These are phyloP conservation scores for Hycleus phaleratus DNA, from an alignment of 1,140 invertebrate genomes.

Conservation along the genomic window DNA sequence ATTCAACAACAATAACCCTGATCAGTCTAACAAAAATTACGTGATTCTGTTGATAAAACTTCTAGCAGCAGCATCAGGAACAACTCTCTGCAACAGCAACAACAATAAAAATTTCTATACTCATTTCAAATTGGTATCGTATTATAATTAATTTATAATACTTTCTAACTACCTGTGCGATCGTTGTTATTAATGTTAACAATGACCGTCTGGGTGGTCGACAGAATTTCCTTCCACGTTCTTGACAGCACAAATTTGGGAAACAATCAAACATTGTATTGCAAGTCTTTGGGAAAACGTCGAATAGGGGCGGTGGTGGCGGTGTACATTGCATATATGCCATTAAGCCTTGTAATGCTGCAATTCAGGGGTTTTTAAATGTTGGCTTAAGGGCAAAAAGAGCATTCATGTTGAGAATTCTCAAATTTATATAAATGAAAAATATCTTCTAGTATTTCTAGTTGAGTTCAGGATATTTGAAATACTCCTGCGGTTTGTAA, in stretches of 20 bases:
- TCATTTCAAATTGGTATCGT: no score
- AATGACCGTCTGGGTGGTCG: constrained; percentile 60
- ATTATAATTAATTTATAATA: no score
- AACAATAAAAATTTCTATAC: no score
- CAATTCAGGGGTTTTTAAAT: constrained; percentile 10
- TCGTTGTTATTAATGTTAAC: constrained; percentile 52
- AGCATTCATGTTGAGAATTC: no score
- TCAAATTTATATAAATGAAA: no score
- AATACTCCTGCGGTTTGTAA: no score
- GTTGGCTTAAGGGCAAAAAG: no score
- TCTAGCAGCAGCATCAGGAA: constrained; percentile 26
- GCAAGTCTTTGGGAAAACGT: constrained; percentile 59
- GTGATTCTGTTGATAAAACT: constrained; percentile 26
- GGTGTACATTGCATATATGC: constrained; percentile 62
- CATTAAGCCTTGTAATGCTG: constrained; percentile 51
- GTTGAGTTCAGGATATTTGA: no score
- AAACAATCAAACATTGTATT: constrained; percentile 61
- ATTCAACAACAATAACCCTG: no score
- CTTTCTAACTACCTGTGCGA: constrained; percentile 28
- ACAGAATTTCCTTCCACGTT: constrained; percentile 55
- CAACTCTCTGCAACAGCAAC: constrained; percentile 24
- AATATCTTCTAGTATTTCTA: no score
- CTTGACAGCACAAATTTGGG: constrained; percentile 67
- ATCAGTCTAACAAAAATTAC: constrained; percentile 1
- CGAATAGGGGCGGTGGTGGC: constrained; percentile 53